Percentiles rank a stretch among this genome's conserved stretches.
Conservation (phyloP, 1,140 invertebrate genomes). For the Hycleus cichorii region DNA sequence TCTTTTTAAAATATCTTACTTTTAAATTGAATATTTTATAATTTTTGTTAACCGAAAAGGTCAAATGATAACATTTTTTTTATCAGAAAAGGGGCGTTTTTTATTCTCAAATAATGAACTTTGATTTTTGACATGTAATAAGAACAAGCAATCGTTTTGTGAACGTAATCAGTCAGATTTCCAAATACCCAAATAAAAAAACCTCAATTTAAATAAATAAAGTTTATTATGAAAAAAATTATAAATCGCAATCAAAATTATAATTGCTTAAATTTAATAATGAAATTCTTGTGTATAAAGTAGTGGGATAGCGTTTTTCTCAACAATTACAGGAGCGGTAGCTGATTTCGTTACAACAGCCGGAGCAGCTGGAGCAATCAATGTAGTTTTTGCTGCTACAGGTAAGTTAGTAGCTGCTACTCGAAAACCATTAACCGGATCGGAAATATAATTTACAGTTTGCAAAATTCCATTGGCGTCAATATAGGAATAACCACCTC, state of each 20-base stretch:
- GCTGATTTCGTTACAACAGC: not conserved
- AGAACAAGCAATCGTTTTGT: too few relatives aligned
- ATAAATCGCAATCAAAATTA: not conserved
- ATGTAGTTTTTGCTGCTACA: conserved; percentile 26
- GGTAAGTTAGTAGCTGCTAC: conserved; percentile 57
- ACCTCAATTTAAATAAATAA: too few relatives aligned
- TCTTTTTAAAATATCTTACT: not conserved
- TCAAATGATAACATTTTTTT: conserved; percentile 12
- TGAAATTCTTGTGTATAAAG: conserved; percentile 17
- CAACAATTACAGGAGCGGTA: not conserved
- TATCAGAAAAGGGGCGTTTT: conserved; percentile 11
- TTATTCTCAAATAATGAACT: not conserved
- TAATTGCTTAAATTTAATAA: conserved; percentile 12
- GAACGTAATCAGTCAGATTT: not conserved
- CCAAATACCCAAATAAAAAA: too few relatives aligned
- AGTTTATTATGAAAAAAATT: not conserved
- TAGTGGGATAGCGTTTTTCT: conserved; percentile 1
- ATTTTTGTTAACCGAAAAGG: conserved; percentile 11
- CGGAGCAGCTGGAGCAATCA: conserved; percentile 1
- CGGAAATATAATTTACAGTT: conserved; percentile 57
- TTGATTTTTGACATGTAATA: not conserved
- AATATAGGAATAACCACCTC: conserved; percentile 62
- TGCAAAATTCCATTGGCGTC: conserved; percentile 61
- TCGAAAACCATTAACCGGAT: conserved; percentile 58
- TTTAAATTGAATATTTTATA: conserved; percentile 13